Evolutionary conservation across 2,113 vertebrate genomes (phyloP).

Genomic region (Pelodiscus sinensis): DNA sequence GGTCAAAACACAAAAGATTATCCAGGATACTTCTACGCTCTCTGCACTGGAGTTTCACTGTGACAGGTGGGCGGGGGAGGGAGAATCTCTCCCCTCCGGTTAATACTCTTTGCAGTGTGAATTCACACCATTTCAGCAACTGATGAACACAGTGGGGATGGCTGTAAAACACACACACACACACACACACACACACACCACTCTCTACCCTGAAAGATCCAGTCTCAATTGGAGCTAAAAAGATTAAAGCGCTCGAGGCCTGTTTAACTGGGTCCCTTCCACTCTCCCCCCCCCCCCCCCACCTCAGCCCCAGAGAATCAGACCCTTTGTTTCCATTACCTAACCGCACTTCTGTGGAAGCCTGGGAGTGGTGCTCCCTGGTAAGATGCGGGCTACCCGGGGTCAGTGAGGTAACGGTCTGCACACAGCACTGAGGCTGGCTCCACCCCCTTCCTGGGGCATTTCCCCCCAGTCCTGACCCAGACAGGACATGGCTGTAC

Average conservation of each 20-base stretch:
- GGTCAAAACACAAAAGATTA: not conserved
- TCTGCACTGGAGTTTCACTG: too few species aligned
- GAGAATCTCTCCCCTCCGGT: not conserved
- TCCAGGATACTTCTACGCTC: too few species aligned
- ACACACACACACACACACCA: too few species aligned
- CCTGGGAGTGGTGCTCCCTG: rapidly evolving
- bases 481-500: too few species aligned
- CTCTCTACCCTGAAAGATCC: slow-evolving; percentile 8
- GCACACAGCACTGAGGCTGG: not conserved
- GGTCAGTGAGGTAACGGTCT: not conserved
- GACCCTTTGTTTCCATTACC: slow-evolving; percentile 43
- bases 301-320: not conserved
- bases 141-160: not conserved
- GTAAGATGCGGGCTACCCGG: rapidly evolving
- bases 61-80: too few species aligned
- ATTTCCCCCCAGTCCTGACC: not conserved
- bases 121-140: slow-evolving; percentile 2
- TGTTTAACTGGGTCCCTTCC: not conserved
- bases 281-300: not conserved
- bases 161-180: too few species aligned
- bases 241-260: slow-evolving; percentile 40
- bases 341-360: not conserved
- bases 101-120: slow-evolving; percentile 29
- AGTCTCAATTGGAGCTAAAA: slow-evolving; percentile 36
- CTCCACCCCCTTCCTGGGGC: not conserved